Percentiles rank a stretch among this genome's conserved stretches.
These are phyloP conservation scores for Coenonympha arcania DNA, from an alignment of 2,888 invertebrate genomes.

Conservation along the genomic window DNA sequence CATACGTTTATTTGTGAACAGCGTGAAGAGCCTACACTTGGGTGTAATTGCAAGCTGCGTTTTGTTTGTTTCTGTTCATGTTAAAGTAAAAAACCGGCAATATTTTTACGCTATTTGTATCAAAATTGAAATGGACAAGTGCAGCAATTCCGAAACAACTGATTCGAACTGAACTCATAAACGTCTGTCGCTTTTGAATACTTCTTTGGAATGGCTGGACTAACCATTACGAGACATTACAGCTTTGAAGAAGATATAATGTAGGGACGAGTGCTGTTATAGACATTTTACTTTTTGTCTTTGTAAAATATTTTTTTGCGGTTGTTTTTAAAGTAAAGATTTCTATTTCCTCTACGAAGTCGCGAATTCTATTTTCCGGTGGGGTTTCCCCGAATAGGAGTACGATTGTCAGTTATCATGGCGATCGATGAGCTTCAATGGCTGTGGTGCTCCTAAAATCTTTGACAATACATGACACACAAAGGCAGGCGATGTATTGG, in stretches of 20 bases:
- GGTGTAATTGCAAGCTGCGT: conserved; percentile 10
- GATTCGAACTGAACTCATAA: too few species aligned
- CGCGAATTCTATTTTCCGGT: not conserved
- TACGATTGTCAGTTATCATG: not conserved
- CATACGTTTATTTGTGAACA: conserved; percentile 25
- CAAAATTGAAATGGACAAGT: too few species aligned
- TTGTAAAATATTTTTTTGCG: not conserved
- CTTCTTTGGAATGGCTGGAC: too few species aligned
- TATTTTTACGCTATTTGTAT: not conserved
- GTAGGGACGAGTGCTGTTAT: too few species aligned
- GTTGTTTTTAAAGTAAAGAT: not conserved
- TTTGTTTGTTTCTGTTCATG: conserved; percentile 1
- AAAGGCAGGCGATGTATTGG: not conserved
- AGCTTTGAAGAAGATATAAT: too few species aligned
- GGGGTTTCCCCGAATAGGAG: not conserved
- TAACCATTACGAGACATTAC: too few species aligned
- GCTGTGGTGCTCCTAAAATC: not conserved
- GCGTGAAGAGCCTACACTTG: conserved; percentile 17
- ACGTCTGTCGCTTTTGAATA: too few species aligned
- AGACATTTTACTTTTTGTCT: not conserved
- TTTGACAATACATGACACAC: conserved; percentile 1
- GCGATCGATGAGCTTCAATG: not conserved
- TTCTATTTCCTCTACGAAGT: not conserved
- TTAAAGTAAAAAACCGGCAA: not conserved
- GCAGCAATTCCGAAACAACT: too few species aligned